Evolutionary conservation across 2,888 invertebrate genomes (phyloP).

Genomic region (Pinctada fucata): DNA sequence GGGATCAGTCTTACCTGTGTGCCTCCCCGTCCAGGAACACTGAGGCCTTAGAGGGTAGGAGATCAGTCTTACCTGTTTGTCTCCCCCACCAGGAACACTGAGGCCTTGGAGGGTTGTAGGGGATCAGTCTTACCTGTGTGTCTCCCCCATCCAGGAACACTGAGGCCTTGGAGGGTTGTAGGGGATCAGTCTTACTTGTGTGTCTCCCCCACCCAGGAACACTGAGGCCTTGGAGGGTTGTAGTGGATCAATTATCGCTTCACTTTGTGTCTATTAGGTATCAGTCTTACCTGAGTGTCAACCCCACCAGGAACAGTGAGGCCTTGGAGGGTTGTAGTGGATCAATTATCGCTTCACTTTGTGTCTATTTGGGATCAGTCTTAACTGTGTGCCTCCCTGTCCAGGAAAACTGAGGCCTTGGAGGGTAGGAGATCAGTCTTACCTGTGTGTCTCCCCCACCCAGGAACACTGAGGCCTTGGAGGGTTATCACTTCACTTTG

Average conservation of each 20-base stretch:
- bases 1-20: too few species aligned
- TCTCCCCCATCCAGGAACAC: background rate
- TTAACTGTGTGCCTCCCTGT: too few species aligned
- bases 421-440: background rate
- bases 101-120: slow-evolving; percentile 35
- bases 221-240: background rate
- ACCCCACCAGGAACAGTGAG: slow-evolving; percentile 13
- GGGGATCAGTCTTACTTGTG: too few species aligned
- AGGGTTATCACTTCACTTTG: slow-evolving; percentile 19
- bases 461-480: slow-evolving; percentile 38
- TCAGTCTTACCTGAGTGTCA: too few species aligned
- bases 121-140: slow-evolving; percentile 14
- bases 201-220: background rate
- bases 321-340: background rate
- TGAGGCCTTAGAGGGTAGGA: background rate
- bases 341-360: background rate
- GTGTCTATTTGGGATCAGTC: too few species aligned
- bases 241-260: slow-evolving; percentile 15
- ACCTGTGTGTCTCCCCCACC: slow-evolving; percentile 9
- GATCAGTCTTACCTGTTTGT: background rate
- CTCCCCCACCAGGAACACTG: slow-evolving; percentile 32
- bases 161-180: background rate
- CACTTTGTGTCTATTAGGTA: too few species aligned
- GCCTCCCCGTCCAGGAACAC: background rate
- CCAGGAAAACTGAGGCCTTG: background rate